A percentile compares a stretch with the other conserved stretches of the same genome.
Evolutionary conservation across 2,797 vertebrate species (phyloP).

Genomic region (Chelon labrosus): DNA sequence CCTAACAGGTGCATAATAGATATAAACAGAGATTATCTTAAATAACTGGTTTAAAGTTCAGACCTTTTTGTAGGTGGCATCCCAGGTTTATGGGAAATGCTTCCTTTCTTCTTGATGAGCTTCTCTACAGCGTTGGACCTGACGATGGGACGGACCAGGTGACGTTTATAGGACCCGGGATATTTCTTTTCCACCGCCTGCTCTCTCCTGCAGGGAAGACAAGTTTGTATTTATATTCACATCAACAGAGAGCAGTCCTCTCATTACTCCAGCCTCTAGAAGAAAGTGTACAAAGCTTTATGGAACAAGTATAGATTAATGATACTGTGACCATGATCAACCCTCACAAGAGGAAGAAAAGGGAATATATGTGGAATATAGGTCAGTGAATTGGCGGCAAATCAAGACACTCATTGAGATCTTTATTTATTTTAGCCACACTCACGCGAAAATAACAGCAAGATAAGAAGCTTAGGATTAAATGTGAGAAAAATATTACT

Average conservation of each 20-base stretch:
- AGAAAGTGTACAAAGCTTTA: neutral
- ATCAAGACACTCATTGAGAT: conserved; percentile 5
- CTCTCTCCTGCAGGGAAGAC: conserved; percentile 87
- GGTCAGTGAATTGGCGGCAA: conserved; percentile 9
- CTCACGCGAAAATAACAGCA: neutral
- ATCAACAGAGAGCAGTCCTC: neutral
- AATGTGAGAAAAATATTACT: neutral
- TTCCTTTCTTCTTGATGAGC: conserved; percentile 95
- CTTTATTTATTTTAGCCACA: conserved; percentile 9
- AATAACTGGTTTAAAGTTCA: conserved; percentile 33
- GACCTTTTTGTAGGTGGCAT: conserved; percentile 90
- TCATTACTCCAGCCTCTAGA: neutral
- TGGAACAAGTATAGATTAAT: neutral
- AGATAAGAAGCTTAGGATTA: neutral
- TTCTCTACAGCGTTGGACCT: conserved; percentile 96
- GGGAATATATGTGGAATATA: neutral
- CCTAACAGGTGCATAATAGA: neutral
- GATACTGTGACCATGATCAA: no score
- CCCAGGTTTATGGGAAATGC: conserved; percentile 90
- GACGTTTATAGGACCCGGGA: conserved; percentile 95
- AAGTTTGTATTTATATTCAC: neutral
- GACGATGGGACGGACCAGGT: conserved; percentile 94
- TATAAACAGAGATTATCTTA: neutral
- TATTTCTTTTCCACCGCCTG: conserved; percentile 98
- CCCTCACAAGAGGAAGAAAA: conserved; percentile 1